These are phyloP conservation scores for Piezodorus guildinii DNA, from an alignment of 1,140 invertebrate species.

Conservation along the genomic window DNA sequence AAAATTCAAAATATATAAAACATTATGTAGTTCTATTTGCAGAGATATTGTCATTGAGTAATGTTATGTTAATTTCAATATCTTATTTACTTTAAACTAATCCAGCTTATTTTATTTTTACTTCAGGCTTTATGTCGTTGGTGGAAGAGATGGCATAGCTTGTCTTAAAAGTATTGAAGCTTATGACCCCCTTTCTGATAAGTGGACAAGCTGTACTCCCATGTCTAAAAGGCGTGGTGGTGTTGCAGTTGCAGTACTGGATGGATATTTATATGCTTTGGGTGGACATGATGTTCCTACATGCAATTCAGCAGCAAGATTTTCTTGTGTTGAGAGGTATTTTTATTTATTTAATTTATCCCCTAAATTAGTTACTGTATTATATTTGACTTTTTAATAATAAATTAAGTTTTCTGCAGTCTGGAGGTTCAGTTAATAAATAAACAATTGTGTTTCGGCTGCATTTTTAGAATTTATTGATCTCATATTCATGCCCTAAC, in stretches of 20 bases:
- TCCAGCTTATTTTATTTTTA: not conserved
- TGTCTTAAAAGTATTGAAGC: constrained; percentile 86
- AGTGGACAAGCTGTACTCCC: constrained; percentile 76
- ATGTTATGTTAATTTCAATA: too few species aligned
- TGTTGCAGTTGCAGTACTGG: constrained; percentile 70
- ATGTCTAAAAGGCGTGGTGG: constrained; percentile 82
- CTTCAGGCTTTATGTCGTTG: constrained; percentile 74
- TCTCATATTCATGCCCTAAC: too few species aligned
- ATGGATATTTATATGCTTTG: constrained; percentile 71
- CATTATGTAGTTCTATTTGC: too few species aligned
- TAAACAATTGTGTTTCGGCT: too few species aligned
- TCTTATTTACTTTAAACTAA: too few species aligned
- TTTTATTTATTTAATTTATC: constrained; percentile 22
- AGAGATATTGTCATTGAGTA: too few species aligned
- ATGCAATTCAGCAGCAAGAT: constrained; percentile 60
- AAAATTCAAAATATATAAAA: too few species aligned
- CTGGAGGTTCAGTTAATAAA: too few species aligned
- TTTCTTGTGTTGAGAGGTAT: constrained; percentile 79
- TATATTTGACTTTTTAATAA: too few species aligned
- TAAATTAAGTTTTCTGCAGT: too few species aligned
- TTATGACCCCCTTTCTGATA: constrained; percentile 82
- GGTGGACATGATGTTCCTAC: constrained; percentile 86
- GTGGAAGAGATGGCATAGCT: constrained; percentile 81
- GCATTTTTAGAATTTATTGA: too few species aligned
- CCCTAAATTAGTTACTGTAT: not conserved